Conservation (phyloP, 2,888 invertebrate genomes). For the Eupithecia tripunctaria region DNA sequence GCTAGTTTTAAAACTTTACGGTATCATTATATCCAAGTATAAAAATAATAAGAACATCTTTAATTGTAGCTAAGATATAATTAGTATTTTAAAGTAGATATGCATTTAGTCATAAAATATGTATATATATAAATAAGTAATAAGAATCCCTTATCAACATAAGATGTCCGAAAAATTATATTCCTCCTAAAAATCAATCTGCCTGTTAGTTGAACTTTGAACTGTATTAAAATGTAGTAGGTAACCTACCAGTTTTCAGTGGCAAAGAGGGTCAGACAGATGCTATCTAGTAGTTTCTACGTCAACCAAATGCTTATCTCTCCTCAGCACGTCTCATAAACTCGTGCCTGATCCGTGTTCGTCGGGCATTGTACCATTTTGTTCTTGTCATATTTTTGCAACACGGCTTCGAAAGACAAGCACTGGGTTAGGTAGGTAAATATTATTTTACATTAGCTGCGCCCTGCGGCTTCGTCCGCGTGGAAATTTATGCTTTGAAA, state of each 20-base stretch:
- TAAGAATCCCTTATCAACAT: too few relatives aligned
- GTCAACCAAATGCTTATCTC: constrained; percentile 30
- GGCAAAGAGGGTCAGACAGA: constrained; percentile 23
- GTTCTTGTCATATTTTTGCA: constrained; percentile 15
- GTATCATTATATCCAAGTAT: not conserved
- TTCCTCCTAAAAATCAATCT: not conserved
- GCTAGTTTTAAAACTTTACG: too few relatives aligned
- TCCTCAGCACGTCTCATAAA: constrained; percentile 13
- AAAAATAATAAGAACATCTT: too few relatives aligned
- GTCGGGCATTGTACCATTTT: constrained; percentile 32
- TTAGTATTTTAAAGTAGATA: too few relatives aligned
- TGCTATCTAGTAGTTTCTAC: constrained; percentile 33
- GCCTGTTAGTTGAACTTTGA: not conserved
- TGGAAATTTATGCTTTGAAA: too few relatives aligned
- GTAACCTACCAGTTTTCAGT: constrained; percentile 16
- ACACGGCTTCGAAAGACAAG: not conserved
- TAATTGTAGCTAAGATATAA: too few relatives aligned
- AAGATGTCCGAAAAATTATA: not conserved
- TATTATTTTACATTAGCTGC: too few relatives aligned
- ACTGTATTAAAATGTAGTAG: not conserved
- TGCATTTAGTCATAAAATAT: too few relatives aligned
- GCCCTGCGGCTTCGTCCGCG: too few relatives aligned
- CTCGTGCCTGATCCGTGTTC: constrained; percentile 30
- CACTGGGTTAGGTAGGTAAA: not conserved
- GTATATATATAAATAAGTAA: too few relatives aligned